A percentile compares a stretch with the other conserved stretches of the same genome.
Conservation (phyloP, 2,888 invertebrate genomes). For the Vanessa cardui region DNA sequence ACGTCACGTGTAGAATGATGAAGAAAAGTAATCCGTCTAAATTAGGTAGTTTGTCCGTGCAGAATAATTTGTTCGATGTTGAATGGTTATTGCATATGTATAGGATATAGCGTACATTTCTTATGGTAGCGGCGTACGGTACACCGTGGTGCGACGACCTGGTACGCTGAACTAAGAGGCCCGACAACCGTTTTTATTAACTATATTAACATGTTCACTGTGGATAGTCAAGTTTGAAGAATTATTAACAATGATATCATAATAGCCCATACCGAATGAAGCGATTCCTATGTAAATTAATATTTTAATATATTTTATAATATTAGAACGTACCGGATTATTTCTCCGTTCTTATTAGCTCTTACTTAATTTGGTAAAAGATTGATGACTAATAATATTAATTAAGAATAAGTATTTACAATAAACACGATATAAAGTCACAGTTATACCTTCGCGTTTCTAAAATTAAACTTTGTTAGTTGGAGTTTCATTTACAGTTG, state of each 20-base stretch:
- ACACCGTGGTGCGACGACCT: slow-evolving; percentile 74
- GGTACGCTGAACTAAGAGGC: slow-evolving; percentile 75
- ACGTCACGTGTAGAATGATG: slow-evolving; percentile 64
- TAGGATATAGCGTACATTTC: slow-evolving; percentile 69
- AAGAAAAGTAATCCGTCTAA: slow-evolving; percentile 57
- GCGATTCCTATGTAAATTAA: slow-evolving; percentile 18
- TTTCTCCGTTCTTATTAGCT: no score
- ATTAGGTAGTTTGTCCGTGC: slow-evolving; percentile 40
- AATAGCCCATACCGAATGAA: slow-evolving; percentile 11
- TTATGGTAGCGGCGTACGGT: slow-evolving; percentile 76
- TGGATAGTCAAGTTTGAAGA: slow-evolving; percentile 19
- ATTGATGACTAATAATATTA: no score
- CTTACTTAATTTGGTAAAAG: no score
- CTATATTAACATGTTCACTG: slow-evolving; percentile 44
- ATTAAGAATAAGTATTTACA: no score
- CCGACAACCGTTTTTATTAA: slow-evolving; percentile 64
- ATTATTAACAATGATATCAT: slow-evolving; percentile 22
- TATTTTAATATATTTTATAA: neutral
- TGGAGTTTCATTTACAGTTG: neutral
- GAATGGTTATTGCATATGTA: slow-evolving; percentile 59
- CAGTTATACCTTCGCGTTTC: neutral
- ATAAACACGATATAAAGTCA: no score
- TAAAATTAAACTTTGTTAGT: neutral
- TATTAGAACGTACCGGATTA: no score
- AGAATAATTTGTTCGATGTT: slow-evolving; percentile 33